Percentiles rank a stretch among this genome's conserved stretches.
phyloP scores from a whole-genome alignment of 1,140 invertebrate species.

The Procambarus clarkii region DNA sequence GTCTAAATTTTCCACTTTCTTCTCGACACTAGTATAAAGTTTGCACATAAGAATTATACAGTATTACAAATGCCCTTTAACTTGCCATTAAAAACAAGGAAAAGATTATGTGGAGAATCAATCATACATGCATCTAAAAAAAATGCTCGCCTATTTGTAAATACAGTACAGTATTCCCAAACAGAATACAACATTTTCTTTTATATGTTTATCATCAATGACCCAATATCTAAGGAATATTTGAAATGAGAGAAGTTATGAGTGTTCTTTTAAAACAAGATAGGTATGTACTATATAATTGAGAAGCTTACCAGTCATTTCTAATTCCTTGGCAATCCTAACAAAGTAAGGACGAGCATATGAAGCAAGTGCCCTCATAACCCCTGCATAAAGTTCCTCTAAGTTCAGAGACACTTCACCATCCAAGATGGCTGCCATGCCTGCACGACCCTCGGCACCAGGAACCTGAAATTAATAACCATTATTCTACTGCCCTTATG shows the following conservation, averaged over 20 bases:
- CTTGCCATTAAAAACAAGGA: no score
- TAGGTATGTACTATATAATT: neutral
- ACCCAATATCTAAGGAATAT: neutral
- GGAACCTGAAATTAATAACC: constrained; percentile 79
- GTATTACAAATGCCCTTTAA: no score
- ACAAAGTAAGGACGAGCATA: constrained; percentile 94
- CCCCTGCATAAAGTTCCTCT: constrained; percentile 79
- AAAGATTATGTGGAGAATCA: no score
- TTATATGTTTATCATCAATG: no score
- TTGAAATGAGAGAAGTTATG: neutral
- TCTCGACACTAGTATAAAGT: no score
- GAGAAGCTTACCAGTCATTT: constrained; percentile 85
- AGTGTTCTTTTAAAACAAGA: neutral
- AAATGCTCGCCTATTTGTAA: no score
- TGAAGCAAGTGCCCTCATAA: constrained; percentile 85
- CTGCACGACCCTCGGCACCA: constrained; percentile 91
- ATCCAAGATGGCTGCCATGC: constrained; percentile 96
- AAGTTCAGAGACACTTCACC: constrained; percentile 83
- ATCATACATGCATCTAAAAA: no score
- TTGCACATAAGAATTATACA: no score
- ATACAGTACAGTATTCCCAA: no score
- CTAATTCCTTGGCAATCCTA: constrained; percentile 86
- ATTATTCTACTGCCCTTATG: neutral
- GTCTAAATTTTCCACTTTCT: no score
- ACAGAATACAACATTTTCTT: no score